These are phyloP conservation scores for Apocheima hispidaria DNA, from an alignment of 2,888 invertebrate genomes.

Conservation along the genomic window DNA sequence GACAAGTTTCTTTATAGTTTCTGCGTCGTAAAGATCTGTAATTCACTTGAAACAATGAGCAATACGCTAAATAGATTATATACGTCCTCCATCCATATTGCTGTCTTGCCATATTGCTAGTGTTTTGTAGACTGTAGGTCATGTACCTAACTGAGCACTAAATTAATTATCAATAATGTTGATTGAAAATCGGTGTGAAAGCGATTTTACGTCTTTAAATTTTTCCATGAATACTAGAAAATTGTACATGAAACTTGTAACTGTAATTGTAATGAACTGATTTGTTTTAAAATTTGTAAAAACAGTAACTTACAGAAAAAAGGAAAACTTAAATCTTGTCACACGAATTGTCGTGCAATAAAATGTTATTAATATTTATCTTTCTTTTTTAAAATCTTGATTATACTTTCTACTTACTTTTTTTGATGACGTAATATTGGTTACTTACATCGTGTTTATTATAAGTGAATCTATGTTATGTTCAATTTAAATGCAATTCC, in stretches of 20 bases:
- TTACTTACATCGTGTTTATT: constrained; percentile 8
- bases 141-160: constrained; percentile 60
- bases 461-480: constrained; percentile 20
- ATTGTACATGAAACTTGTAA: no score
- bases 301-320: no score
- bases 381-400: not conserved
- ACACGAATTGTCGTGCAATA: not conserved
- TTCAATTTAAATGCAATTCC: constrained; percentile 26
- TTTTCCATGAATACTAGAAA: not conserved
- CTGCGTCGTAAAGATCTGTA: constrained; percentile 80
- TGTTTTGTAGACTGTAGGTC: constrained; percentile 77
- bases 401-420: not conserved
- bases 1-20: constrained; percentile 81
- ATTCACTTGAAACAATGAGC: constrained; percentile 83
- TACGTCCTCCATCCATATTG: constrained; percentile 83
- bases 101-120: constrained; percentile 85
- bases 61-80: constrained; percentile 83
- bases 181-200: constrained; percentile 38
- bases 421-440: constrained; percentile 12
- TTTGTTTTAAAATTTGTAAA: no score
- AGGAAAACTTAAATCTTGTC: no score
- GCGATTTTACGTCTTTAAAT: constrained; percentile 18
- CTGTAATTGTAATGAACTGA: no score
- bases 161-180: constrained; percentile 52
- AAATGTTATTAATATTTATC: not conserved